Percentiles rank a stretch among this genome's conserved stretches.
Conservation (phyloP, 2,797 vertebrate species). For the Neomorphus geoffroyi region DNA sequence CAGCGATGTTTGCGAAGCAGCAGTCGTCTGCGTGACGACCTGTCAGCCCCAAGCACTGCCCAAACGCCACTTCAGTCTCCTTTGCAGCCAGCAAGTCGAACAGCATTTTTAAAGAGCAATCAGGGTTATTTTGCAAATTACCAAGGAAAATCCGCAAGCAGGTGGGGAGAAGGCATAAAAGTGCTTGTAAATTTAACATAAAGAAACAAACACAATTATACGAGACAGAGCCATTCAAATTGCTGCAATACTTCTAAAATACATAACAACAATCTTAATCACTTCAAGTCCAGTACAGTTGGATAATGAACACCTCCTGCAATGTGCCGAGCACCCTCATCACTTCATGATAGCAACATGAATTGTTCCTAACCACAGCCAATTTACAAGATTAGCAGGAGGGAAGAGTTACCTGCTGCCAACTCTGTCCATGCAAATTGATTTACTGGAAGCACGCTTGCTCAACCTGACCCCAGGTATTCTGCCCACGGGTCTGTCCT, state of each 20-base stretch:
- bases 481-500: background rate
- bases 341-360: fast-evolving
- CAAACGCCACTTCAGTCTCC: background rate
- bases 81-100: background rate
- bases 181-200: conserved; percentile 19
- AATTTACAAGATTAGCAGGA: fast-evolving
- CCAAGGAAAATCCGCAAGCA: background rate
- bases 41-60: background rate
- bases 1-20: background rate
- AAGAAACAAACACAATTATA: conserved; percentile 56
- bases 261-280: background rate
- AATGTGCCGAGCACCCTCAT: background rate
- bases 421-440: fast-evolving
- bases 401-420: background rate
- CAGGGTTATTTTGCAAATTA: conserved; percentile 40
- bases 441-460: background rate
- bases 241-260: background rate
- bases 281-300: background rate
- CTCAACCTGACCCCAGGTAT: background rate
- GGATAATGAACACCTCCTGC: background rate
- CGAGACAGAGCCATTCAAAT: background rate
- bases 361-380: background rate
- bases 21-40: background rate
- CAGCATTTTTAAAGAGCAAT: conserved; percentile 34
- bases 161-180: conserved; percentile 38